Percentiles rank a stretch among this genome's conserved stretches.
Conservation (phyloP, 2,888 invertebrate species). For the Branchipolynoe longqiensis region DNA sequence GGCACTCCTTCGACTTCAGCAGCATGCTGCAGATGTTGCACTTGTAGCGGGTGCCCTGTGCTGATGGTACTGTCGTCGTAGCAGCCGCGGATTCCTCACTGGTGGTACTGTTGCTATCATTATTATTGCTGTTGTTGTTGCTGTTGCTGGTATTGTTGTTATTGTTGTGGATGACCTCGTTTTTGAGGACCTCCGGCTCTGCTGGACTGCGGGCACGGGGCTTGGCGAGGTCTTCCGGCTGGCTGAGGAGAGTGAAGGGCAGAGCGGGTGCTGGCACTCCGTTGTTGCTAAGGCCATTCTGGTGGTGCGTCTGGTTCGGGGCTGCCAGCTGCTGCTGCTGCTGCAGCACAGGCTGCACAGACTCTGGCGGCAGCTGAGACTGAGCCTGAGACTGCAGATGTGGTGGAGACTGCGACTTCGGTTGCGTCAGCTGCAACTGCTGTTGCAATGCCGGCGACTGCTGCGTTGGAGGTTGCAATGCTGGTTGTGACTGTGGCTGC, state of each 20-base stretch:
- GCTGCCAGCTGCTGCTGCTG: too few relatives aligned
- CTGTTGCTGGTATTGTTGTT: neutral
- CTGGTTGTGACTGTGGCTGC: conserved; percentile 26
- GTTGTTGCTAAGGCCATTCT: conserved; percentile 45
- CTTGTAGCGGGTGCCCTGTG: conserved; percentile 35
- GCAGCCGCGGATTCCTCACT: neutral
- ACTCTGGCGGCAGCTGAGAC: neutral
- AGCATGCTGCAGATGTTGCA: conserved; percentile 57
- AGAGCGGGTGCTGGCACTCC: conserved; percentile 1
- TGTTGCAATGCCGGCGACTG: neutral
- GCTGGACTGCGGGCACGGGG: neutral
- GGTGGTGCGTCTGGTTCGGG: conserved; percentile 6
- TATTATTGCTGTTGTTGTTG: too few relatives aligned
- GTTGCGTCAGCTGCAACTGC: neutral
- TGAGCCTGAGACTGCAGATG: neutral
- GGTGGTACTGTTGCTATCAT: too few relatives aligned
- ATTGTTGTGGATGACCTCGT: neutral
- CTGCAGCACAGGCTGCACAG: neutral
- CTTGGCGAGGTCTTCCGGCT: conserved; percentile 4
- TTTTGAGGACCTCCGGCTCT: conserved; percentile 31
- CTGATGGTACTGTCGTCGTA: neutral
- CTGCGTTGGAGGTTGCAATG: conserved; percentile 6
- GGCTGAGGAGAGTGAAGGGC: conserved; percentile 40
- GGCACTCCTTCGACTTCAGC: conserved; percentile 59
- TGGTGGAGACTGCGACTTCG: neutral